These are phyloP conservation scores for Pyrocephalus nanus DNA, from an alignment of 2,797 vertebrate genomes.

Conservation along the genomic window DNA sequence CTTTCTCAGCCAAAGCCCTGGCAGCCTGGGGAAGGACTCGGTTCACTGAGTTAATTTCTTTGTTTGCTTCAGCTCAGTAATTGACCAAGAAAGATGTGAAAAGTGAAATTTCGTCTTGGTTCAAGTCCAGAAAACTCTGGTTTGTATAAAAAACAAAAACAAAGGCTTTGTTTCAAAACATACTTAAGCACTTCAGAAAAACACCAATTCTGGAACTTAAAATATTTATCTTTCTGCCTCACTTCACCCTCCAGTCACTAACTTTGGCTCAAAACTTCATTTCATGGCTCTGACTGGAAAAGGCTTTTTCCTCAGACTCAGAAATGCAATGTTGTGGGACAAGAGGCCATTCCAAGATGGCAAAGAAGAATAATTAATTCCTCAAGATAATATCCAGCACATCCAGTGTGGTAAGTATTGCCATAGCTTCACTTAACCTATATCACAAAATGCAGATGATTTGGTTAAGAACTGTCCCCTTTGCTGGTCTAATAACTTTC, in stretches of 20 bases:
- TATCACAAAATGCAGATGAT: not conserved
- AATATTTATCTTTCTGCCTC: not conserved
- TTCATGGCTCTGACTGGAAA: not conserved
- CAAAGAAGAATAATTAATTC: not conserved
- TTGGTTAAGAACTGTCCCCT: not conserved
- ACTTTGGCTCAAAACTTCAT: not conserved
- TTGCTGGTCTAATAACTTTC: not conserved
- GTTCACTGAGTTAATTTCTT: not conserved
- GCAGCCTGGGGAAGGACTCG: not conserved
- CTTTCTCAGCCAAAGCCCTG: not conserved
- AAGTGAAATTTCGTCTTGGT: not conserved
- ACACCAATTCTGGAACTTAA: not conserved
- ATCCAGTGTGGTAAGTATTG: not conserved
- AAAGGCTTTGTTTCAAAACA: not conserved
- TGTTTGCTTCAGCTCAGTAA: not conserved
- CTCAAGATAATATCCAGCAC: not conserved
- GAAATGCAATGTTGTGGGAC: not conserved
- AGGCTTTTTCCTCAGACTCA: not conserved
- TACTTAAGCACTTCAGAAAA: not conserved
- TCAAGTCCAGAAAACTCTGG: not conserved
- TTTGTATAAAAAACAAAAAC: not conserved
- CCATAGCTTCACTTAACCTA: not conserved
- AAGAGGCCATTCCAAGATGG: not conserved
- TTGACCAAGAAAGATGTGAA: not conserved
- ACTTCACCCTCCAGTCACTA: not conserved